A percentile compares a stretch with the other conserved stretches of the same genome.
Evolutionary conservation across 2,113 vertebrate species (phyloP).

Genomic region (Dasypus novemcinctus): DNA sequence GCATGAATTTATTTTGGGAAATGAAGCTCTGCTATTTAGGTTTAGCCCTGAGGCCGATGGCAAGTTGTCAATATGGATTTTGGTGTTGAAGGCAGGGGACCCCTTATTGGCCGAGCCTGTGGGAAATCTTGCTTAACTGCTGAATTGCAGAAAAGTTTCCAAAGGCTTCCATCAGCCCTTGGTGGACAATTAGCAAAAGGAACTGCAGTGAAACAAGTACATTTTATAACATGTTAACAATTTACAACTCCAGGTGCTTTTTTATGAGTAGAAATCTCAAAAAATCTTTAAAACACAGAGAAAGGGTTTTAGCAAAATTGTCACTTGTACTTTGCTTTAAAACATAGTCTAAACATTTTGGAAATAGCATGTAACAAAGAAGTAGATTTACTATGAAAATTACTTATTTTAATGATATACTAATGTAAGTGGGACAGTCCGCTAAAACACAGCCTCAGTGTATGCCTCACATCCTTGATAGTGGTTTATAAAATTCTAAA

Average conservation of each 20-base stretch:
- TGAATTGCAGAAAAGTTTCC: constrained; percentile 56
- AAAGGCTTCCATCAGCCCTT: background rate
- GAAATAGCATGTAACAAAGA: background rate
- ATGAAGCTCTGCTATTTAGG: constrained; percentile 59
- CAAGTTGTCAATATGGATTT: constrained; percentile 70
- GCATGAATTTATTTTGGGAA: constrained; percentile 65
- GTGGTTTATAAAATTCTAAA: background rate
- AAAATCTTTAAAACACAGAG: background rate
- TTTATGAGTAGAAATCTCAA: background rate
- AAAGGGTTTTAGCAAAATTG: background rate
- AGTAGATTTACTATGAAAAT: background rate
- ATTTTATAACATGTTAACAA: background rate
- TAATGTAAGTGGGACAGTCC: background rate
- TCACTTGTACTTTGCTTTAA: background rate
- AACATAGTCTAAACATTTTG: background rate
- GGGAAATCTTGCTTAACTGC: constrained; percentile 51
- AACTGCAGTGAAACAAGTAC: background rate
- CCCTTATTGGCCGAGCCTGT: background rate
- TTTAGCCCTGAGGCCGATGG: constrained; percentile 51
- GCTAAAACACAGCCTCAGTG: background rate
- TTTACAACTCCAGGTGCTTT: constrained; percentile 44
- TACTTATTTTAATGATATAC: background rate
- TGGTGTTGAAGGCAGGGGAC: background rate
- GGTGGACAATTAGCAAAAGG: constrained; percentile 40
- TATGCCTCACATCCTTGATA: background rate